Evolutionary conservation across 1,140 invertebrate genomes (phyloP).

Genomic region (Drosophila arizonae): DNA sequence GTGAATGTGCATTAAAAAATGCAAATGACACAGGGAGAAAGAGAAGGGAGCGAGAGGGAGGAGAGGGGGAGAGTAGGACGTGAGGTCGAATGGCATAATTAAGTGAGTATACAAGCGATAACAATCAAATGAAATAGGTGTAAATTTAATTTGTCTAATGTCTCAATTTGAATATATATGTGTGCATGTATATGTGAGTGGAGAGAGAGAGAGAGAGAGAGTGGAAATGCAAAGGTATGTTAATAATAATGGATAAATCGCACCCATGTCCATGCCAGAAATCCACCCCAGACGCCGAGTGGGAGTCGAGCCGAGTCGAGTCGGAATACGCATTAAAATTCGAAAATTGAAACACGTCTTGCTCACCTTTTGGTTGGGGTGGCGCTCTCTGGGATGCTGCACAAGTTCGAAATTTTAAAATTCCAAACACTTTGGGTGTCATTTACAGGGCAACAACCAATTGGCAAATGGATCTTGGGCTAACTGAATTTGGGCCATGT

Average conservation of each 20-base stretch:
- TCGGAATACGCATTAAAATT: constrained; percentile 30
- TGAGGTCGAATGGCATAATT: constrained; percentile 60
- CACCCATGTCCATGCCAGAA: constrained; percentile 25
- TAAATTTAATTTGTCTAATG: constrained; percentile 83
- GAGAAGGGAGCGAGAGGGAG: neutral
- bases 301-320: neutral
- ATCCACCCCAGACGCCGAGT: constrained; percentile 34
- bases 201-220: too few relatives aligned
- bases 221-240: constrained; percentile 42
- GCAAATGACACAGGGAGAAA: constrained; percentile 35
- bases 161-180: constrained; percentile 79
- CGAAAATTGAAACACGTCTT: constrained; percentile 62
- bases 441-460: constrained; percentile 70
- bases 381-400: neutral
- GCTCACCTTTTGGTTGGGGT: constrained; percentile 9
- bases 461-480: constrained; percentile 42
- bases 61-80: neutral
- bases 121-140: constrained; percentile 81
- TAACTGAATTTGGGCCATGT: constrained; percentile 62
- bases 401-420: constrained; percentile 60
- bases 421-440: constrained; percentile 72
- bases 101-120: constrained; percentile 72
- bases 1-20: constrained; percentile 56
- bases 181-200: neutral
- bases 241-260: constrained; percentile 52